phyloP scores from a whole-genome alignment of 2,888 invertebrate genomes.

The Laspeyria flexula region DNA sequence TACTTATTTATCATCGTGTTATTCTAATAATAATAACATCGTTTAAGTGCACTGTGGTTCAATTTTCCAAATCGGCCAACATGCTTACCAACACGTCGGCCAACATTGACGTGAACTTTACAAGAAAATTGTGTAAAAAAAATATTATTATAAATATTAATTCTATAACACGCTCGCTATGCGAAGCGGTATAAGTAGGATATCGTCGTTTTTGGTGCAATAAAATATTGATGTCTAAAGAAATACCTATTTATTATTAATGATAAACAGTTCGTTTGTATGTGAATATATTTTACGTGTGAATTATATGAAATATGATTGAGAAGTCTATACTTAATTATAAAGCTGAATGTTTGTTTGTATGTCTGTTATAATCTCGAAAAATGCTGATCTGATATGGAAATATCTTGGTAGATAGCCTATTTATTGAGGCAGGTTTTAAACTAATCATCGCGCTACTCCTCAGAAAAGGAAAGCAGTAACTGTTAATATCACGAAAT shows the following conservation, averaged over 20 bases:
- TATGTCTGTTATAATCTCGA: too few relatives aligned
- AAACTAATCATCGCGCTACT: too few relatives aligned
- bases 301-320: constrained; percentile 9
- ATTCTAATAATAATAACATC: too few relatives aligned
- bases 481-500: too few relatives aligned
- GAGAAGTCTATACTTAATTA: too few relatives aligned
- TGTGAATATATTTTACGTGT: constrained; percentile 26
- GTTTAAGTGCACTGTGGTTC: too few relatives aligned
- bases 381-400: too few relatives aligned
- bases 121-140: constrained; percentile 12
- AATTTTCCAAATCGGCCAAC: background rate
- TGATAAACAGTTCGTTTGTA: constrained; percentile 15
- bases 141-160: constrained; percentile 29
- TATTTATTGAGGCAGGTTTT: too few relatives aligned
- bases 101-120: background rate
- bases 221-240: constrained; percentile 45
- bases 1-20: too few relatives aligned
- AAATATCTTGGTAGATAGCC: too few relatives aligned
- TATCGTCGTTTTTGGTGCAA: constrained; percentile 46
- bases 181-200: constrained; percentile 32
- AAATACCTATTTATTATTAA: constrained; percentile 36
- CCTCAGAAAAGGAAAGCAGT: too few relatives aligned
- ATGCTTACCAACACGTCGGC: background rate
- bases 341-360: too few relatives aligned
- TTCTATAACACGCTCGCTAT: constrained; percentile 31